Evolutionary conservation across 2,113 vertebrate genomes (phyloP), one percentile per base, ranked within the genome.

Genomic region (Elephas maximus): DNA sequence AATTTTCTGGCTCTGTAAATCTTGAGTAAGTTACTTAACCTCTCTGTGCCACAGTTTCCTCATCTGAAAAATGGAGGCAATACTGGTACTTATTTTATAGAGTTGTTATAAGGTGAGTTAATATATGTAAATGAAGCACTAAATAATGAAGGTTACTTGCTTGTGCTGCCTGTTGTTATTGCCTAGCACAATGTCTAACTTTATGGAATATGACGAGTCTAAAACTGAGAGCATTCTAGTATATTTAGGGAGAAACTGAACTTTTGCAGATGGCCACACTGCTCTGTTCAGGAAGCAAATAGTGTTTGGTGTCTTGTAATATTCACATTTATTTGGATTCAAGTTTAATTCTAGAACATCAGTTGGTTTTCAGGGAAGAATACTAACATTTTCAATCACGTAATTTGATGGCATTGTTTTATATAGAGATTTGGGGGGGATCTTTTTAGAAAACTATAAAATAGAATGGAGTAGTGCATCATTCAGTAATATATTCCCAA

Each of bases 361-460:
- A 85, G 18, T 71, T 95, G 41, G 12, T 95, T 79, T 93, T 96
- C 45, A 95, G 74, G 63, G 41, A 89, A 73, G 62, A 96, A 44
- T 96, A 51, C 28, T 96, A n/a, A 71, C 10, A 76, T 94, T 97
- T 95, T 82, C 8, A 94, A 1, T 96, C 82, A 67, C 63, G 41
- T 96, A 84, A 78, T 92, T 92, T 93, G 67, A 7, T 90, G 24
- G 11, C 78, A 44, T 76, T 71, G 63, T 86, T 90, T 96, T 74
- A 57, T 62, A 33, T 21, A 79, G 76, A 92, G 23, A 76, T 88
- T 76, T 92, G 51, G 17, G 67, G 67, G 65, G 20, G 11, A 63
- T 86, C n/a, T 78, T 92, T 90, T 96, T 12, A 86, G 84, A 92
- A 96, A 93, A 94, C 41, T 85, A 21, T 81, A 77, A 88, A 82